Percentiles rank a stretch among this genome's conserved stretches.
These are phyloP conservation scores for Neomicropteryx cornuta DNA, from an alignment of 1,140 invertebrate species.

Conservation along the genomic window DNA sequence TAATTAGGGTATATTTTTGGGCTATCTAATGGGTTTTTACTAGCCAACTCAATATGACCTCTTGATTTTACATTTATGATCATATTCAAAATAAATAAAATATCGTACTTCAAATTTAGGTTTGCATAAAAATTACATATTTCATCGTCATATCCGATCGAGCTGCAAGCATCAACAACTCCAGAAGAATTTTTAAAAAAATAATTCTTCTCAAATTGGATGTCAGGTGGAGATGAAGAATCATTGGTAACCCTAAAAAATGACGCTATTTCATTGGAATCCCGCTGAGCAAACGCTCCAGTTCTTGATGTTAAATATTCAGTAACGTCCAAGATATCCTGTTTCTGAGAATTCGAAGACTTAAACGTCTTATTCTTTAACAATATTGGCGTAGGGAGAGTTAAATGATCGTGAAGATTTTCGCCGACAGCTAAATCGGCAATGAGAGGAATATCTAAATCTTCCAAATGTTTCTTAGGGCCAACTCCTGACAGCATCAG, in stretches of 20 bases:
- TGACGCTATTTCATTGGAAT: constrained; percentile 36
- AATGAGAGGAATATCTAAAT: constrained; percentile 43
- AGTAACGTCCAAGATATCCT: constrained; percentile 25
- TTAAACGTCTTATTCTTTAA: constrained; percentile 37
- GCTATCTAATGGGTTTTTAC: constrained; percentile 55
- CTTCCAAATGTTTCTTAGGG: constrained; percentile 40
- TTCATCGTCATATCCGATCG: constrained; percentile 37
- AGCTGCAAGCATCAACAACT: constrained; percentile 41
- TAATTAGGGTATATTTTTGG: constrained; percentile 41
- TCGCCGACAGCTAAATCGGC: constrained; percentile 58
- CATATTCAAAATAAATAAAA: constrained; percentile 26
- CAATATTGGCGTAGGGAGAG: constrained; percentile 51
- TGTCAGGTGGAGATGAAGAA: constrained; percentile 44
- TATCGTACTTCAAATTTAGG: constrained; percentile 30
- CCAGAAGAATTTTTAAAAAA: constrained; percentile 30
- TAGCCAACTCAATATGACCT: constrained; percentile 39
- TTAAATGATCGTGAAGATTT: constrained; percentile 67
- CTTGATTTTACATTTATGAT: constrained; percentile 28
- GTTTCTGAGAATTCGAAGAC: constrained; percentile 18
- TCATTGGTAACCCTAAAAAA: constrained; percentile 43
- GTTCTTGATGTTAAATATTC: constrained; percentile 23
- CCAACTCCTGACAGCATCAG: constrained; percentile 32
- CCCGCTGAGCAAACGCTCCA: constrained; percentile 31
- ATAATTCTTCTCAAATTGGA: constrained; percentile 47
- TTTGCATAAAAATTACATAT: constrained; percentile 39